Conservation (phyloP, 2,113 vertebrate genomes). For the Malurus elegans region DNA sequence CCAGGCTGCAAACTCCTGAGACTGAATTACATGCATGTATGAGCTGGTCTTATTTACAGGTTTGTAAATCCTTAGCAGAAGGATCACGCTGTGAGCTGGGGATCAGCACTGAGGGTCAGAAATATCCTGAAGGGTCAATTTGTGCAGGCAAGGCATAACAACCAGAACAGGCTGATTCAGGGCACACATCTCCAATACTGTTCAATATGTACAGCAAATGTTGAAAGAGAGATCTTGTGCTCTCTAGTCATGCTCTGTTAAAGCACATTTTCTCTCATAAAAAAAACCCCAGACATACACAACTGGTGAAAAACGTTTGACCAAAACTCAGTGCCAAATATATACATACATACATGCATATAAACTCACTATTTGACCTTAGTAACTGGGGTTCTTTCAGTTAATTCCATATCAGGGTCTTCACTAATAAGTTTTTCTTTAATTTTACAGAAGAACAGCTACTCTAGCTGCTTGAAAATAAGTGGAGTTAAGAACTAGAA, state of each 20-base stretch:
- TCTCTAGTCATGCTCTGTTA: not conserved
- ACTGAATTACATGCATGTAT: not conserved
- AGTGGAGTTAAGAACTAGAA: not conserved
- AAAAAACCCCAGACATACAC: rapidly evolving
- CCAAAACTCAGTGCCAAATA: not conserved
- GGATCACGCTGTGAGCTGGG: rapidly evolving
- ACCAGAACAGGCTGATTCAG: not conserved
- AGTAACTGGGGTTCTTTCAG: not conserved
- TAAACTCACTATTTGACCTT: not conserved
- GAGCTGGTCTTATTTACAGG: not conserved
- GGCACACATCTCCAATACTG: not conserved
- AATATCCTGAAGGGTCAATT: not conserved
- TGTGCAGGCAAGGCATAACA: not conserved
- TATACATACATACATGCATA: rapidly evolving
- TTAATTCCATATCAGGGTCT: not conserved
- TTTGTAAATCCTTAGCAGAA: not conserved
- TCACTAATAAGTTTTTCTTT: not conserved
- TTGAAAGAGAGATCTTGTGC: not conserved
- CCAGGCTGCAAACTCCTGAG: not conserved
- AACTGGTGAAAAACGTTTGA: not conserved
- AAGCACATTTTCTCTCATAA: not conserved
- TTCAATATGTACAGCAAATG: not conserved
- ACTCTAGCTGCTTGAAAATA: not conserved
- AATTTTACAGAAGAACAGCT: not conserved
- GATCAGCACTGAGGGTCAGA: not conserved